Conservation (phyloP, 37 sponge, comb jelly and placozoan species). For the Ianthella basta region DNA sequence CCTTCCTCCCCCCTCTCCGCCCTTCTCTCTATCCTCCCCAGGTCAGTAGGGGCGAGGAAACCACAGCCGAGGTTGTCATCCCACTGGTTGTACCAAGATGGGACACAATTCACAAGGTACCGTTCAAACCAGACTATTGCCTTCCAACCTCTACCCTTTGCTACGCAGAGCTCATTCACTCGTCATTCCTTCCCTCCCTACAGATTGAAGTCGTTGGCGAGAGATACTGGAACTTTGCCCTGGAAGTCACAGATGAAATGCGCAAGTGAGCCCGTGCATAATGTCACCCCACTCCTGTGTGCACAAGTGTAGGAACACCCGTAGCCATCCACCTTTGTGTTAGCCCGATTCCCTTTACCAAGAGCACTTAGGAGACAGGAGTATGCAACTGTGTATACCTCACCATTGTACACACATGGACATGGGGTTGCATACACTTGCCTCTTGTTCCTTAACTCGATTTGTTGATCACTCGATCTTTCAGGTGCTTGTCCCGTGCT, state of each 20-base stretch:
- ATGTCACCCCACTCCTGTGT: too few species aligned
- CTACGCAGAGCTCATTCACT: too few species aligned
- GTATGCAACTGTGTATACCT: too few species aligned
- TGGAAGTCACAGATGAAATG: constrained; percentile 32
- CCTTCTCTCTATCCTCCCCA: background rate
- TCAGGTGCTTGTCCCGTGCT: background rate
- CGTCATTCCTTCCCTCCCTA: background rate
- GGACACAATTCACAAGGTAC: constrained; percentile 48
- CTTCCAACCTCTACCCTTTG: too few species aligned
- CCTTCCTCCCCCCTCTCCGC: too few species aligned
- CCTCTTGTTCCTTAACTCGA: too few species aligned
- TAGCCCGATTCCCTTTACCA: too few species aligned
- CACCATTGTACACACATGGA: background rate
- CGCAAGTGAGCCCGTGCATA: background rate
- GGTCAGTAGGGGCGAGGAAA: background rate
- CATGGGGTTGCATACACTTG: too few species aligned
- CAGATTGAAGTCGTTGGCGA: constrained; percentile 60
- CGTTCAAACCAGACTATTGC: too few species aligned
- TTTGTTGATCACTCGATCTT: background rate
- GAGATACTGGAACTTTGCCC: constrained; percentile 61
- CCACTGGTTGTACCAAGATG: constrained; percentile 66
- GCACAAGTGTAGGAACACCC: too few species aligned
- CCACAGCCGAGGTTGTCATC: background rate
- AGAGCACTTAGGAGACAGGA: too few species aligned
- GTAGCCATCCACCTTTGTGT: too few species aligned